Conservation (phyloP, 2,113 vertebrate genomes). For the Axis porcinus region DNA sequence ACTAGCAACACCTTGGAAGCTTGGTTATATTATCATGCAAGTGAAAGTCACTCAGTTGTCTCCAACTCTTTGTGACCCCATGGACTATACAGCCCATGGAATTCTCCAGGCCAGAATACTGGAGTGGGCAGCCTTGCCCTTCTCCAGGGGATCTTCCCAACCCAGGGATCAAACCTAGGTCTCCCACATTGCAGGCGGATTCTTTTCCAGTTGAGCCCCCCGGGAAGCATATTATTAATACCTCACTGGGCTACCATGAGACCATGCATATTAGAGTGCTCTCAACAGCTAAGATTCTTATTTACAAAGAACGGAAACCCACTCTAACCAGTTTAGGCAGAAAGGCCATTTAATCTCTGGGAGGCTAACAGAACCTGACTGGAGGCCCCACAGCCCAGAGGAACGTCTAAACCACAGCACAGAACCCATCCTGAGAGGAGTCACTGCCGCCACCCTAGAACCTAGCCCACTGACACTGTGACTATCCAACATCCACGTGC, state of each 20-base stretch:
- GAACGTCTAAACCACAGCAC: background rate
- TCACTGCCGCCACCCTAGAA: fast-evolving
- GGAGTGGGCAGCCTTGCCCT: background rate
- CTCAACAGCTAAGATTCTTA: background rate
- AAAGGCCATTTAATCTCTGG: background rate
- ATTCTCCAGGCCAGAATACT: background rate
- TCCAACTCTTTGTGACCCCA: background rate
- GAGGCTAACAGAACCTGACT: background rate
- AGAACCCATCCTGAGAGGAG: background rate
- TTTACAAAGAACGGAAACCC: background rate
- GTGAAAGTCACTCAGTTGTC: background rate
- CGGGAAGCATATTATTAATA: background rate
- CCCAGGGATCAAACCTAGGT: background rate
- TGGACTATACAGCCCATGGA: background rate
- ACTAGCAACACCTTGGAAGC: background rate
- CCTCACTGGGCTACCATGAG: background rate
- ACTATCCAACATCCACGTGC: too few species aligned
- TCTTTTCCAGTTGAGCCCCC: background rate
- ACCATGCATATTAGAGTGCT: background rate
- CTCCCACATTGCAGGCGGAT: background rate
- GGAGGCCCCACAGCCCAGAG: background rate
- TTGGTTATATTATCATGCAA: background rate
- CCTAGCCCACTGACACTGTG: background rate
- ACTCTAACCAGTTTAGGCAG: background rate
- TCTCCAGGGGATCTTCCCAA: background rate